A percentile compares a stretch with the other conserved stretches of the same genome.
phyloP scores from a whole-genome alignment of 1,140 invertebrate species.

The Idris sp. region DNA sequence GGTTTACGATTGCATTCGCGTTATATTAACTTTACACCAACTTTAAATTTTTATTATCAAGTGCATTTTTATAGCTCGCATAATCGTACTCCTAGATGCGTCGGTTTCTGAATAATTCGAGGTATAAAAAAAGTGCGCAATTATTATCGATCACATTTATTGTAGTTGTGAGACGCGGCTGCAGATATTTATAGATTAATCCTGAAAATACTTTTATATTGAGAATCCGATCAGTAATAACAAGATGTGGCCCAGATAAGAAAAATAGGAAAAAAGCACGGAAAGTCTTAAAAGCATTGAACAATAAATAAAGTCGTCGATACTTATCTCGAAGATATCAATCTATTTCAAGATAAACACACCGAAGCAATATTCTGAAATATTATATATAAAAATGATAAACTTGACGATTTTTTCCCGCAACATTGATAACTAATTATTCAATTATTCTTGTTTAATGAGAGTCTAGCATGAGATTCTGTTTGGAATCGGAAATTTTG shows the following conservation, averaged over 20 bases:
- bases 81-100: too few species aligned
- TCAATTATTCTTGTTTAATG: too few species aligned
- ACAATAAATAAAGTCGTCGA: constrained; percentile 72
- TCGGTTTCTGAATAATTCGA: constrained; percentile 49
- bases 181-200: constrained; percentile 54
- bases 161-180: constrained; percentile 17
- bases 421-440: constrained; percentile 36
- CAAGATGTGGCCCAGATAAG: constrained; percentile 58
- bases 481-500: too few species aligned
- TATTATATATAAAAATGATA: constrained; percentile 56
- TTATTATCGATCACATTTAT: constrained; percentile 45
- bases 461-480: too few species aligned
- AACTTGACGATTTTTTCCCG: constrained; percentile 58
- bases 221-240: constrained; percentile 61
- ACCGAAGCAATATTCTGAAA: constrained; percentile 54
- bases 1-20: too few species aligned
- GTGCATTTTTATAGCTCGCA: too few species aligned
- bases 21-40: too few species aligned
- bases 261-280: constrained; percentile 50
- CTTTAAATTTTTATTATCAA: too few species aligned
- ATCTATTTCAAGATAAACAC: constrained; percentile 59
- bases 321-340: constrained; percentile 64
- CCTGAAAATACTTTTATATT: constrained; percentile 54
- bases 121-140: constrained; percentile 32
- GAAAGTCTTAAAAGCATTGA: constrained; percentile 71